Percentiles rank a stretch among this genome's conserved stretches.
Evolutionary conservation across 2,113 vertebrate species (phyloP).

Genomic region (Gymnogyps californianus): DNA sequence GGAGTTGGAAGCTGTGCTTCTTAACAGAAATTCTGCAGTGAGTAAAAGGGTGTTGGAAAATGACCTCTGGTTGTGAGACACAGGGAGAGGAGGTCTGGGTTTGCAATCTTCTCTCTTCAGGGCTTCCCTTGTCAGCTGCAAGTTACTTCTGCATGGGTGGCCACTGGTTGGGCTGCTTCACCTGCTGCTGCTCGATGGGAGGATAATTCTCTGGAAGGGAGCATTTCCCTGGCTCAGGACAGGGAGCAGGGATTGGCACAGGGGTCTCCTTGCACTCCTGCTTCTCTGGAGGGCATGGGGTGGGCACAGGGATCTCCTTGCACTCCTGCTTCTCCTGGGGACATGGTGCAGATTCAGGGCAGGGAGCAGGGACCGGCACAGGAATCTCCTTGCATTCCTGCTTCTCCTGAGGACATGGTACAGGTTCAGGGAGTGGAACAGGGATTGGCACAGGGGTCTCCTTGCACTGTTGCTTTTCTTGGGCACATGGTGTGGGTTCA

Average conservation of each 20-base stretch:
- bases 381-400: not conserved
- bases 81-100: not conserved
- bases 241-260: not conserved
- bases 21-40: not conserved
- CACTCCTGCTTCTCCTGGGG: not conserved
- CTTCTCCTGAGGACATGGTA: not conserved
- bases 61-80: not conserved
- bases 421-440: not conserved
- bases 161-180: conserved; percentile 26
- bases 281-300: not conserved
- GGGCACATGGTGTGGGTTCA: not conserved
- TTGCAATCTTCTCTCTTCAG: not conserved
- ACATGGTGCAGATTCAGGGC: not conserved
- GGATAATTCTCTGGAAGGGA: not conserved
- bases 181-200: conserved; percentile 29
- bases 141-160: conserved; percentile 14
- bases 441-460: not conserved
- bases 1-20: not conserved
- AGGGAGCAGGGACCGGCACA: rapidly evolving
- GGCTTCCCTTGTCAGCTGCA: not conserved
- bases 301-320: not conserved
- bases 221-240: not conserved
- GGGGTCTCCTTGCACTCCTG: not conserved
- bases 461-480: not conserved
- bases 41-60: not conserved